Base-by-base conservation (phyloP, 2,888 invertebrate species). In the Idaea aversata region DNA sequence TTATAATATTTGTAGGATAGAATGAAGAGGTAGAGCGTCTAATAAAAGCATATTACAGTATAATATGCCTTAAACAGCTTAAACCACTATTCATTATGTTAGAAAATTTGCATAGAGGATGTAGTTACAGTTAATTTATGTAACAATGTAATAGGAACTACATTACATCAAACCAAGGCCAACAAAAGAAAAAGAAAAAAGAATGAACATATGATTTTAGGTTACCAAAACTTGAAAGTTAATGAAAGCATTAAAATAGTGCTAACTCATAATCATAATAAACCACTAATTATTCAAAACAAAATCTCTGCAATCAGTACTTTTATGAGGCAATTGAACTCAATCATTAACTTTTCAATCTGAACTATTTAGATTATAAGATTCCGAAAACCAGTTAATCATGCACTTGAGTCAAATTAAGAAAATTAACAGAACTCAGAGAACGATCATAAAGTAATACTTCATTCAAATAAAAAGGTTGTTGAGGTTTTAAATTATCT, bases 361-460 rank as follows among this genome's bases (percentile, higher is more conserved):
- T 47, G 47, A 47, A 47, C 47, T 47, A 47, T 47, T 47, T 47
- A 47, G 47, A 47, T 47, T 47, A 47, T 7, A 13, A 5, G 47
- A 47, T 47, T 36, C 13, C 47, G 47, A 10, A 10, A 47, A 47
- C 47, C 47, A 10, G 47, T 47, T 47, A 47, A 47, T 47, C 47
- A 47, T 47, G 47, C 47, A 47, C 47, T 47, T 47, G 47, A 47
- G 47, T 47, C 47, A 47, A 47, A 47, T 47, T 47, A 47, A 47
- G 47, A 47, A 47, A 10, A 47, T 47, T 47, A 47, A 47, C 47
- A 47, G 7, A 47, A 47, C 4, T 47, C 5, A 5, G 47, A 47
- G 47, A 47, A 5, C 47, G 47, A 47, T 10, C 47, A 47, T 47
- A 47, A 47, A 47, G 47, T 47, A 47, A 47, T 47, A 10, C 47